Evolutionary conservation across 2,797 vertebrate genomes (phyloP), one percentile per base, ranked within the genome.

Genomic region (Chiloscyllium punctatum): DNA sequence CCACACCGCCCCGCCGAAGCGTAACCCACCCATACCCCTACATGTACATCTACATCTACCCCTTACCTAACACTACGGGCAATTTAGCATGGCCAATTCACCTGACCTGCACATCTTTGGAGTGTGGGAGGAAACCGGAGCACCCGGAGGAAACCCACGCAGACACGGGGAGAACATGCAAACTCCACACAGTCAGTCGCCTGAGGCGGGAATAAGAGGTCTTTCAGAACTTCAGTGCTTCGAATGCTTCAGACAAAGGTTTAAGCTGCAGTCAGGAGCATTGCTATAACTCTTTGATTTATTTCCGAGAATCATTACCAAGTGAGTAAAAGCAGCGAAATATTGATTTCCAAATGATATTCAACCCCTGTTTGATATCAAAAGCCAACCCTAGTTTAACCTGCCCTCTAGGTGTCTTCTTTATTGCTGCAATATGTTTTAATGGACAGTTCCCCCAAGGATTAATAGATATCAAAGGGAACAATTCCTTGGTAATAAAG

Each of bases 261-360:
- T 90, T 18, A 90, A 62, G 33, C 27, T 62, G 87, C 18, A 30
- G 87, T 62, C 53, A 90, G 87, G 15, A 27, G 8, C 27, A 90
- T 33, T 62, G 57, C 87, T 16, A 48, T 33, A 90, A 90, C 37
- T 42, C 42, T 33, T 1, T 62, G 53, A 62, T n/a, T 90, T n/a
- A 62, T 90, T n/a, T 87, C 51, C 1, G 23, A 53, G 0, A 53
- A 27, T 90, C 87, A 90, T 66, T 90, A 30, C 8, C 53, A 66
- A 33, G 57, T 91, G 88, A 91, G 30, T 91, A 30, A n/a, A 66
- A 30, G 66, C 62, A 62, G 33, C 57, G 53, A 91, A 91, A 66
- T 91, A 91, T 57, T 91, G 57, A 91, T 91, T 66, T 91, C 88
- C 5, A 91, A 57, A 66, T n/a, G 57, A 66, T 91, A 62, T 91